These are phyloP conservation scores for Lichenostomus cassidix DNA, from an alignment of 2,113 vertebrate species.

Conservation along the genomic window DNA sequence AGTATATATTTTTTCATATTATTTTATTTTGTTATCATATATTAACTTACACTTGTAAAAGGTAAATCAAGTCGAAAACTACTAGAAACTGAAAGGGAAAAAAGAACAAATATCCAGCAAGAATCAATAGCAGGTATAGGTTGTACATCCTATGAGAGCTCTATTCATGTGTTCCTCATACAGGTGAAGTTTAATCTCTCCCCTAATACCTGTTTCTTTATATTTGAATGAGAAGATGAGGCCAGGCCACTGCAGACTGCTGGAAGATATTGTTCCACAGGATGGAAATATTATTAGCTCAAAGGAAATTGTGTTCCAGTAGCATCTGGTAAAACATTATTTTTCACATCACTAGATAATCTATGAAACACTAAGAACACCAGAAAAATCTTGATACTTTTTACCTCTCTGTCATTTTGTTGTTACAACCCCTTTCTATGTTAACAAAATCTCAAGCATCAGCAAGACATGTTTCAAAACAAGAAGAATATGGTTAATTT, in stretches of 20 bases:
- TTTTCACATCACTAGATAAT: background rate
- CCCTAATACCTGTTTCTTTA: background rate
- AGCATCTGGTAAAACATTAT: background rate
- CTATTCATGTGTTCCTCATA: background rate
- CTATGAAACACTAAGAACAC: background rate
- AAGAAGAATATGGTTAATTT: background rate
- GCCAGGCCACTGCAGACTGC: background rate
- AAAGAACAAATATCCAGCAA: background rate
- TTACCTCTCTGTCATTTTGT: background rate
- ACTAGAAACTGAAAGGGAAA: background rate
- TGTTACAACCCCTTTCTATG: background rate
- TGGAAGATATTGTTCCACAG: background rate
- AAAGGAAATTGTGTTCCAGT: background rate
- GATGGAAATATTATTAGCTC: background rate
- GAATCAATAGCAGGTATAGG: background rate
- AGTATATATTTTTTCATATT: background rate
- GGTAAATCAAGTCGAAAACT: background rate
- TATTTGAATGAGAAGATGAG: background rate
- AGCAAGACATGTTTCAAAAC: background rate
- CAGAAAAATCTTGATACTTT: background rate
- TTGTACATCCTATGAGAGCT: background rate
- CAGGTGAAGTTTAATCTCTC: background rate
- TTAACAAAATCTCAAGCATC: background rate
- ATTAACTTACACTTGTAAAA: background rate
- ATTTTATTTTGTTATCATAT: background rate